phyloP scores from a whole-genome alignment of 2,888 invertebrate genomes.

The Hofmannophila pseudospretella region DNA sequence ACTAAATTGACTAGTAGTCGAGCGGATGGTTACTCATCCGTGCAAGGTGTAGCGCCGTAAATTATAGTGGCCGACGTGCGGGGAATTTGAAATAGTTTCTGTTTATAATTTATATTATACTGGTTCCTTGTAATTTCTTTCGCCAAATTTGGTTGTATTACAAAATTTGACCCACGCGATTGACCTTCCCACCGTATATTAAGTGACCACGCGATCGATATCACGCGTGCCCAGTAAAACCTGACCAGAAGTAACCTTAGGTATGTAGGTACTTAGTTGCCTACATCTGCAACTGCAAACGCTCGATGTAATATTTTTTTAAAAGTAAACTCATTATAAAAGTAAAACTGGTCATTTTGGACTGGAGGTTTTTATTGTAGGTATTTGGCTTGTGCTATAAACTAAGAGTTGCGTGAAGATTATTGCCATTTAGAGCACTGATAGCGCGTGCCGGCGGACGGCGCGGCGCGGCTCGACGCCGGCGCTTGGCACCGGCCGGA shows the following conservation, averaged over 20 bases:
- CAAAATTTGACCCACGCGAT: no score
- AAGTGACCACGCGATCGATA: no score
- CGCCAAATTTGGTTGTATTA: no score
- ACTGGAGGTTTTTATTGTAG: not conserved
- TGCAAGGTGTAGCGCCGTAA: not conserved
- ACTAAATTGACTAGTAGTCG: not conserved
- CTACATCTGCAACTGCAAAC: no score
- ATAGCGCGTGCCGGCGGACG: conserved; percentile 14
- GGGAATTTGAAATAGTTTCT: not conserved
- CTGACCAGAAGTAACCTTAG: no score
- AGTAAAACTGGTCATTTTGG: no score
- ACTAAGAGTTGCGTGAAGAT: conserved; percentile 10
- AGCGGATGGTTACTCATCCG: not conserved
- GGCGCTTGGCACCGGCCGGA: conserved; percentile 55
- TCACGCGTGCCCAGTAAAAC: no score
- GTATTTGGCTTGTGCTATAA: not conserved
- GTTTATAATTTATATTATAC: not conserved
- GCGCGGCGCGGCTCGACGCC: conserved; percentile 6
- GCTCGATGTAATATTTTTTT: no score
- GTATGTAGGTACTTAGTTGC: no score
- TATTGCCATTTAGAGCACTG: conserved; percentile 10
- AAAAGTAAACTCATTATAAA: no score
- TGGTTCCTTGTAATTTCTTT: no score
- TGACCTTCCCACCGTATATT: no score
- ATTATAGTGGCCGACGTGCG: not conserved